phyloP scores from a whole-genome alignment of 1,140 invertebrate genomes.

The Drosophila azteca region DNA sequence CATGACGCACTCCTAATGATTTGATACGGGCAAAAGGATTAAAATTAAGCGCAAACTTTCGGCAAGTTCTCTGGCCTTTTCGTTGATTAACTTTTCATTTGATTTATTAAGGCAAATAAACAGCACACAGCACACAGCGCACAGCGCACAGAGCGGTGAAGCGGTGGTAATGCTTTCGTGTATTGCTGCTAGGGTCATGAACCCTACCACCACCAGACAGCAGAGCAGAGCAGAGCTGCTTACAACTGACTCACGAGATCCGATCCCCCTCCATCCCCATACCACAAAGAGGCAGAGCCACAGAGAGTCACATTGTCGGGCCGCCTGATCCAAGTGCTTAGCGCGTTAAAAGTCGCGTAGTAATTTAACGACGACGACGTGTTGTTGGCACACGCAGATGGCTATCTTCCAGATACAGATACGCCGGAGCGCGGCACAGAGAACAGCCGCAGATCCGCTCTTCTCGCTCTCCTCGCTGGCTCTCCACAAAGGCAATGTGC shows the following conservation, averaged over 20 bases:
- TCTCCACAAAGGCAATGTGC: slow-evolving; percentile 37
- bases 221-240: background rate
- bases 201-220: slow-evolving; percentile 21
- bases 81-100: slow-evolving; percentile 80
- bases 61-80: slow-evolving; percentile 54
- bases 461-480: background rate
- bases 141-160: slow-evolving; percentile 19
- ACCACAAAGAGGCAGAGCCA: slow-evolving; percentile 6
- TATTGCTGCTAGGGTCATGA: slow-evolving; percentile 67
- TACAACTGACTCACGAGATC: slow-evolving; percentile 34
- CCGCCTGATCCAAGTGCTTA: slow-evolving; percentile 60
- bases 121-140: slow-evolving; percentile 25
- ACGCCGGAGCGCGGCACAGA: slow-evolving; percentile 35
- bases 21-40: slow-evolving; percentile 80
- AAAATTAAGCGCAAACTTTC: slow-evolving; percentile 79
- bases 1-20: slow-evolving; percentile 47
- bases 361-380: slow-evolving; percentile 80
- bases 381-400: slow-evolving; percentile 70
- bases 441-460: slow-evolving; percentile 15
- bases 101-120: slow-evolving; percentile 75
- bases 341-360: slow-evolving; percentile 75
- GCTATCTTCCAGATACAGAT: slow-evolving; percentile 64
- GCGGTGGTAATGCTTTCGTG: slow-evolving; percentile 23
- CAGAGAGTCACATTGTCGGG: slow-evolving; percentile 5
- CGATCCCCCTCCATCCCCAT: slow-evolving; percentile 11